Conservation (phyloP, 2,888 invertebrate genomes). For the Orthosia cruda region DNA sequence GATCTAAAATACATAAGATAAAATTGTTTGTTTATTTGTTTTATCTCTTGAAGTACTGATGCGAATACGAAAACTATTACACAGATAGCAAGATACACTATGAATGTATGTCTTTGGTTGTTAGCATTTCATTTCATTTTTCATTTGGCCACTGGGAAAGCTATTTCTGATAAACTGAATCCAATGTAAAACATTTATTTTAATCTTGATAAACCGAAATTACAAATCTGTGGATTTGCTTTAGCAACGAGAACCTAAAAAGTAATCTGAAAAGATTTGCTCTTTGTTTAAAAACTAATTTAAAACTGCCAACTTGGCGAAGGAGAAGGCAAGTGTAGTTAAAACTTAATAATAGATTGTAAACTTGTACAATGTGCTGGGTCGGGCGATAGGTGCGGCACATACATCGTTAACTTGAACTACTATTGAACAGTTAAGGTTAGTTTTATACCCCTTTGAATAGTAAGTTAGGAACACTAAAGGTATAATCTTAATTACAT, state of each 20-base stretch:
- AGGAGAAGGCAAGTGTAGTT: conserved; percentile 19
- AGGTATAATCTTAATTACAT: not conserved
- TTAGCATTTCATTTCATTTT: no score
- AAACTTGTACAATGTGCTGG: conserved; percentile 42
- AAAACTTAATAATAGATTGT: conserved; percentile 47
- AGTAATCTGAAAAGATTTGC: not conserved
- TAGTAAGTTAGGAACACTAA: not conserved
- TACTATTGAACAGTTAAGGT: not conserved
- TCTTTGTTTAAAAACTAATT: conserved; percentile 30
- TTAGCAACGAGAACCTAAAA: not conserved
- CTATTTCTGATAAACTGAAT: not conserved
- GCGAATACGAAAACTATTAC: no score
- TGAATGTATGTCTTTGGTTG: no score
- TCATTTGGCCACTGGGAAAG: no score
- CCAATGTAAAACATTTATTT: not conserved
- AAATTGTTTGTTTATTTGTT: no score
- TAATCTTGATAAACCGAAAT: not conserved
- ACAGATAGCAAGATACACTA: no score
- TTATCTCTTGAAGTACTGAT: no score
- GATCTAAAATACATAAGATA: no score
- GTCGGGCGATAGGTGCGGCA: conserved; percentile 26
- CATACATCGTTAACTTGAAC: conserved; percentile 27
- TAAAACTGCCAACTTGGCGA: conserved; percentile 2
- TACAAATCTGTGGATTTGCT: not conserved
- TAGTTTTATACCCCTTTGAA: conserved; percentile 34